Evolutionary conservation across 2,888 invertebrate genomes (phyloP), one percentile per base, ranked within the genome.

Genomic region (Prosapia bicincta): DNA sequence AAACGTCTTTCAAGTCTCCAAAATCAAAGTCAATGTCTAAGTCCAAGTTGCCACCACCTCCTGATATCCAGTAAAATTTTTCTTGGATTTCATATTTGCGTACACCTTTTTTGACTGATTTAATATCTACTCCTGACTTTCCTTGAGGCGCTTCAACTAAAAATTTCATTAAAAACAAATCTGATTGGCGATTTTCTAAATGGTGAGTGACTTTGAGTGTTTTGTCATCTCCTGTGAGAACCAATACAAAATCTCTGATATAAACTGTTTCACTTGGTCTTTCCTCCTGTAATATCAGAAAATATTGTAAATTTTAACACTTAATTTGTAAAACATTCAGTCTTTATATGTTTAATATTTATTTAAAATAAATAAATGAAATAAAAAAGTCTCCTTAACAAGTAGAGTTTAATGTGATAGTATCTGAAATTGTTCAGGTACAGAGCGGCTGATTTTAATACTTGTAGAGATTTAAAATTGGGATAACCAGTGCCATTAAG

Each of bases 1-100:
- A 84, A 75, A 94, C 90, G 80, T 92, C 89, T 78, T 94, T 92
- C 25, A 90, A 85, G 73, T 87, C 88, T 24, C 86, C 86, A 0
- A 91, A 83, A 71, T 88, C 88, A 1, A 83, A 81, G 66, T 83
- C 83, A 0, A 82, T 81, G 69, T 84, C 85, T 0, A 87, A 87
- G 74, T 90, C 90, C 0, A 88, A 82, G 43, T 84, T 85, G 0
- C 81, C 81, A 66, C 81, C 81, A 32, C 79, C 81, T 68, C 79
- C 77, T 66, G 71, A 30, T 10, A 79, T 68, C 81, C 81, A 82
- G 26, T 79, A 75, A 5, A 80, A 66, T 74, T 81, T 80, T 3
- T 78, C 43, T 65, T 81, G 81, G 10, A 75, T 76, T 20, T 74
- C 10, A 30, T 69, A 78, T 24, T 80, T 79, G 6, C 30, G 71